Base-by-base conservation (phyloP, 2,888 invertebrate genomes). In the Ophion costatus region DNA sequence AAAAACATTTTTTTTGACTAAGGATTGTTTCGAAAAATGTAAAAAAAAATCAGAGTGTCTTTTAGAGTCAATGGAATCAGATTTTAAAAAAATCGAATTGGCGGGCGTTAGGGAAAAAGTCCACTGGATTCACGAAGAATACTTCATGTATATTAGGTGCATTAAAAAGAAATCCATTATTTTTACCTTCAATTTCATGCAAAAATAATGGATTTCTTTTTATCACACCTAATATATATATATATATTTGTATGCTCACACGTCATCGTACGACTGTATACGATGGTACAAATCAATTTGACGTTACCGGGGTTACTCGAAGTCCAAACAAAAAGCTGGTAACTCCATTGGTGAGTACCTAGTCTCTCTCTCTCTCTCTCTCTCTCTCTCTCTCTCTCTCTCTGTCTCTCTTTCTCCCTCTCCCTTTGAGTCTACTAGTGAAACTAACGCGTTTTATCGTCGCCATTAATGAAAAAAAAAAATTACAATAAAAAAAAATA, bases 241-340 rank as follows among this genome's bases (percentile, higher is more conserved):
- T 71, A 29, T 45, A 51, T 45, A 51, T 64, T 9, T 74, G 61
- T 2, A 2, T 24, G 74, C 24, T 17, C 1, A n/a, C 17, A 56
- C 64, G 75, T 51, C 51, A 76, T 10, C 59, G 22, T 22, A n/a
- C 38, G 33, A n/a, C n/a, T 38, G 88, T 42, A 45, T 42, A 20
- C 83, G 78, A 82, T 87, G 88, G 88, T 87, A 89, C 89, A 82
- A 92, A 93, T 92, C 93, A 92, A 93, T 92, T 91, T 89, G 87
- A 90, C 88, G 92, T 93, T 91, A 88, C 90, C 91, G 87, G 85
- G 92, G 92, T 86, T 90, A 92, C 93, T 84, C 75, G 64, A 83
- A 80, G 89, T 76, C 89, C 92, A 93, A 93, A 93, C 93, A 92
- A 85, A 92, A 85, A 80, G 73, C 67, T 38, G 24, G 24, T 29